Evolutionary conservation across 2,797 vertebrate genomes (phyloP).

Genomic region (Parotocinclus haroldoi): DNA sequence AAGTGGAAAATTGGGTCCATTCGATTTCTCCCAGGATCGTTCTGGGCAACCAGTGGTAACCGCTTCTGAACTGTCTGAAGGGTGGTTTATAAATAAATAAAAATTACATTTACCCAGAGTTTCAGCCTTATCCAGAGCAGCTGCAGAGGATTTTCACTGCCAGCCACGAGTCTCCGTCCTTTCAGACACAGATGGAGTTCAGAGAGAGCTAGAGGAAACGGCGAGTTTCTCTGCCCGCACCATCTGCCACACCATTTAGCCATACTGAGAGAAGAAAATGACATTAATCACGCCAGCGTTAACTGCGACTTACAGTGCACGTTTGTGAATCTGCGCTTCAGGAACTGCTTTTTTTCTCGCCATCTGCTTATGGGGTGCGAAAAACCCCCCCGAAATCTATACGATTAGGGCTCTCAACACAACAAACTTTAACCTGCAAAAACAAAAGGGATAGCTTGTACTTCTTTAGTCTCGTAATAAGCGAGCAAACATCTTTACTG

Average conservation of each 20-base stretch:
- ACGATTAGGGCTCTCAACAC: too few species aligned
- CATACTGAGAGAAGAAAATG: slow-evolving; percentile 17
- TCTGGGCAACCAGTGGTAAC: too few species aligned
- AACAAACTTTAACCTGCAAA: too few species aligned
- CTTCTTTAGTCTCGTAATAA: too few species aligned
- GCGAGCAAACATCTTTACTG: too few species aligned
- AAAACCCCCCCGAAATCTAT: background rate
- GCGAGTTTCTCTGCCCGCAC: slow-evolving; percentile 9
- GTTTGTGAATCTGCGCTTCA: background rate
- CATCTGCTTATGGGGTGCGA: background rate
- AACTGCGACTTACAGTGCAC: slow-evolving; percentile 13
- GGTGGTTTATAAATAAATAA: background rate
- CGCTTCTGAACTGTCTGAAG: background rate
- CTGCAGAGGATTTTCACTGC: slow-evolving; percentile 16
- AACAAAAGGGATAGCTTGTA: too few species aligned
- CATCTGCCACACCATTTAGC: slow-evolving; percentile 27
- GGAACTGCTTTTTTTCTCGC: background rate
- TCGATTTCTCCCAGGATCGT: too few species aligned
- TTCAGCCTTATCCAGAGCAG: background rate
- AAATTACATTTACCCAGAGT: background rate
- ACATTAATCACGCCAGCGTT: slow-evolving; percentile 39
- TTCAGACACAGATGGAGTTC: slow-evolving; percentile 27
- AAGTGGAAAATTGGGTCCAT: too few species aligned
- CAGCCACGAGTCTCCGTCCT: slow-evolving; percentile 19
- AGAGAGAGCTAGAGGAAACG: slow-evolving; percentile 21